Conservation (phyloP, 2,888 invertebrate genomes). For the Deroplatys truncata region DNA sequence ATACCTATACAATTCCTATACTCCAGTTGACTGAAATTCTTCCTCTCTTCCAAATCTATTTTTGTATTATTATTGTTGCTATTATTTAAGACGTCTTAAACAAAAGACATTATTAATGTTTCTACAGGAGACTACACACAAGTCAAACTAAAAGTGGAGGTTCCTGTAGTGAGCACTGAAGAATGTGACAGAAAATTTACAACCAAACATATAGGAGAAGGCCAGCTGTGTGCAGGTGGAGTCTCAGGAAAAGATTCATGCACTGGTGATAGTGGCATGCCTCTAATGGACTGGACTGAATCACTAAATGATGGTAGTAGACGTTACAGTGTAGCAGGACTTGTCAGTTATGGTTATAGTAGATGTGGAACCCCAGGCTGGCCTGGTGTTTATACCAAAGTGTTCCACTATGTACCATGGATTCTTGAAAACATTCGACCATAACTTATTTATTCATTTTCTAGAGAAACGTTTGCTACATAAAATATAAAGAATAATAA, state of each 20-base stretch:
- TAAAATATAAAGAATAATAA: no score
- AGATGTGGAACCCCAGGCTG: conserved; percentile 61
- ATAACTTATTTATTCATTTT: not conserved
- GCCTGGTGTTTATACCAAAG: conserved; percentile 66
- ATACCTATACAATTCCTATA: no score
- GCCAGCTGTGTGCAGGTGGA: conserved; percentile 69
- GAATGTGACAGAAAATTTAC: conserved; percentile 54
- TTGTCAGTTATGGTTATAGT: conserved; percentile 64
- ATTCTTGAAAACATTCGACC: conserved; percentile 42
- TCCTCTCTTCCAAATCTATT: no score
- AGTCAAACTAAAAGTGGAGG: conserved; percentile 59
- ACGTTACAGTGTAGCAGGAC: conserved; percentile 49
- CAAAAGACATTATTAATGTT: not conserved
- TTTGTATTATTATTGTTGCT: no score
- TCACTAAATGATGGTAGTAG: conserved; percentile 26
- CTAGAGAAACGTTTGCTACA: no score
- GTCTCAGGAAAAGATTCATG: conserved; percentile 65
- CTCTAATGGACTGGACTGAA: conserved; percentile 57
- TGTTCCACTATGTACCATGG: conserved; percentile 59
- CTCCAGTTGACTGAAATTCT: no score
- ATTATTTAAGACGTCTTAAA: no score
- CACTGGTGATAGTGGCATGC: conserved; percentile 72
- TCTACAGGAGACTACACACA: conserved; percentile 49
- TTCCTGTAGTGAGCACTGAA: conserved; percentile 48
- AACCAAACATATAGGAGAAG: conserved; percentile 46